phyloP scores from a whole-genome alignment of 2,797 vertebrate genomes.

The Gambelia wislizenii region DNA sequence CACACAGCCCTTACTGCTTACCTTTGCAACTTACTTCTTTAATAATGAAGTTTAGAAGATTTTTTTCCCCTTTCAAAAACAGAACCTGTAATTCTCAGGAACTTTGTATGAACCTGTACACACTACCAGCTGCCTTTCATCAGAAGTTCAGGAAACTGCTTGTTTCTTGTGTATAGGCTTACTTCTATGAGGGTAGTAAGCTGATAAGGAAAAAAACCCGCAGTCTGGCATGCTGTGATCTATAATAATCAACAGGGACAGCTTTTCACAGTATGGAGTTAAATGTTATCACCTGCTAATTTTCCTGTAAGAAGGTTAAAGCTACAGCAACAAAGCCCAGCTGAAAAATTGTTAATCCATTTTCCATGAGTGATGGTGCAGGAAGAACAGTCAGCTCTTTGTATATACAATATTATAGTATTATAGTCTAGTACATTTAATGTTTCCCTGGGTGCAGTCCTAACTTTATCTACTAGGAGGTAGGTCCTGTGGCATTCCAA shows the following conservation, averaged over 20 bases:
- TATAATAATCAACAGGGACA: neutral
- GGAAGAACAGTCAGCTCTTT: neutral
- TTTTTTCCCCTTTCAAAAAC: neutral
- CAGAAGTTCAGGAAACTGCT: neutral
- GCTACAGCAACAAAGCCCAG: neutral
- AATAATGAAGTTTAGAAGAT: neutral
- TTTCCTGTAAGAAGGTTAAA: conserved; percentile 4
- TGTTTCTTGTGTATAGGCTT: neutral
- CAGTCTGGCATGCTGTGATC: neutral
- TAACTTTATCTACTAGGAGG: neutral
- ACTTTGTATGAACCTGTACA: neutral
- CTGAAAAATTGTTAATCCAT: neutral
- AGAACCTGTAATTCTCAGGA: neutral
- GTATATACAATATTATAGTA: neutral
- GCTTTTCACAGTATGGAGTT: neutral
- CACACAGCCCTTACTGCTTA: neutral
- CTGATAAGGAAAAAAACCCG: neutral
- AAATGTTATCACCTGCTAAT: neutral
- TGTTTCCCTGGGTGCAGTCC: neutral
- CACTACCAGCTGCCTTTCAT: neutral
- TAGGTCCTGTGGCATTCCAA: neutral
- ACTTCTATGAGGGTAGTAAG: neutral
- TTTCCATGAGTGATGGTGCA: neutral
- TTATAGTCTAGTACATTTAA: neutral
- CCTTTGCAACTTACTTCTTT: neutral